Base-by-base conservation (phyloP, 2,113 vertebrate genomes). In the Tauraco erythrolophus region DNA sequence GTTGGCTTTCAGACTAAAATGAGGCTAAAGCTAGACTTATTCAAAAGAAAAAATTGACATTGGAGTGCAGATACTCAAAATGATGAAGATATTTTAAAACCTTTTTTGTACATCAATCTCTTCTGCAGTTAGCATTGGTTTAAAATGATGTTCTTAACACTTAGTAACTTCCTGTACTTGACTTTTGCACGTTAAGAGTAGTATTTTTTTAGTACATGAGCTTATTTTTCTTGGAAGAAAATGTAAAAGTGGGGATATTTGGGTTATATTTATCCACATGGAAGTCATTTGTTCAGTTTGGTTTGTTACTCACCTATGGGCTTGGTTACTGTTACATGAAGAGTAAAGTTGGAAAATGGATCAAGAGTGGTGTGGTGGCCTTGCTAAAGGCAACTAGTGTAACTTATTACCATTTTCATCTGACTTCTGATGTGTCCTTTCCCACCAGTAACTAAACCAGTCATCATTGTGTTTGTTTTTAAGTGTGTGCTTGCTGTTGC, bases 341-440 rank as follows among this genome's bases (percentile, higher is more conserved):
- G 22, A 84, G 25, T 62, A 19, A 65, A 76, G 51, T 50, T 92
- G 61, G 53, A 72, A 19, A 58, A 14, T 64, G 51, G 72, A 37
- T 89, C 48, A 60, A 50, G n/a, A 91, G 48, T 56, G 37, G 50
- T 45, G 35, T 24, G 66, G 50, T 65, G 56, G 56, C 80, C 72
- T 84, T 92, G 45, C 27, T 65, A 10, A 92, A 76, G 77, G 53
- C 77, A 89, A 24, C 24, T 62, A 8, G 33, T 50, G 18, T 69
- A 30, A 82, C 70, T 87, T 78, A 53, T 78, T 61, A n/a, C 57
- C 53, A n/a, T 94, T 96, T 91, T 56, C 25, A 81, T 84, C 48
- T 72, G 48, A 56, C 33, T 84, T 62, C 19, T 74, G 13, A 19
- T 39, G 11, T 12, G 6, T 65, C 24, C 41, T 89, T 84, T 76